A percentile compares a stretch with the other conserved stretches of the same genome.
phyloP scores from a whole-genome alignment of 1,140 invertebrate genomes.

The Mycetomoellerius zeteki region DNA sequence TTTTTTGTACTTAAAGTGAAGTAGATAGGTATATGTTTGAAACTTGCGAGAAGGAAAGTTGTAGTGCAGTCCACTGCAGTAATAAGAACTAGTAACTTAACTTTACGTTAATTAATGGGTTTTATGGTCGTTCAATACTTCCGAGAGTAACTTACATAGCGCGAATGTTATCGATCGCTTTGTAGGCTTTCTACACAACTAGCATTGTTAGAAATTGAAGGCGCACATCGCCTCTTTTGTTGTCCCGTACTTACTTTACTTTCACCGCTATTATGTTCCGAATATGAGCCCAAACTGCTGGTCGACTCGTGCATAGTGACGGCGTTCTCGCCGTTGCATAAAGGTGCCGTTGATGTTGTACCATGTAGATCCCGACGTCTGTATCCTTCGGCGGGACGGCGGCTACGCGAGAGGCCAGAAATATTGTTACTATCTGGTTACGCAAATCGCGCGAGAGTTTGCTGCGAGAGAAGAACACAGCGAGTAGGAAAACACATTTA shows the following conservation, averaged over 20 bases:
- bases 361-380: conserved; percentile 42
- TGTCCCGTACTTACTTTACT: conserved; percentile 45
- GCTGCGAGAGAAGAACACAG: conserved; percentile 23
- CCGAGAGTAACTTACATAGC: conserved; percentile 6
- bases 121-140: background rate
- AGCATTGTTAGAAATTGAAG: conserved; percentile 38
- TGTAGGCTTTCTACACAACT: conserved; percentile 39
- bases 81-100: background rate
- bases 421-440: conserved; percentile 60
- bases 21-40: no score
- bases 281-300: conserved; percentile 56
- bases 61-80: no score
- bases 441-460: conserved; percentile 54
- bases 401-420: conserved; percentile 38
- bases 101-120: background rate
- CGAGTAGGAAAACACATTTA: conserved; percentile 28
- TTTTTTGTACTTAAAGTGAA: no score
- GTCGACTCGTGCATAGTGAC: conserved; percentile 17
- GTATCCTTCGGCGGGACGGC: conserved; percentile 20
- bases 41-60: no score
- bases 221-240: conserved; percentile 35
- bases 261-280: conserved; percentile 57
- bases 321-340: conserved; percentile 50
- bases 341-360: conserved; percentile 49
- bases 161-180: conserved; percentile 48